phyloP scores from a whole-genome alignment of 2,113 vertebrate species.

The Calidris pygmaea region DNA sequence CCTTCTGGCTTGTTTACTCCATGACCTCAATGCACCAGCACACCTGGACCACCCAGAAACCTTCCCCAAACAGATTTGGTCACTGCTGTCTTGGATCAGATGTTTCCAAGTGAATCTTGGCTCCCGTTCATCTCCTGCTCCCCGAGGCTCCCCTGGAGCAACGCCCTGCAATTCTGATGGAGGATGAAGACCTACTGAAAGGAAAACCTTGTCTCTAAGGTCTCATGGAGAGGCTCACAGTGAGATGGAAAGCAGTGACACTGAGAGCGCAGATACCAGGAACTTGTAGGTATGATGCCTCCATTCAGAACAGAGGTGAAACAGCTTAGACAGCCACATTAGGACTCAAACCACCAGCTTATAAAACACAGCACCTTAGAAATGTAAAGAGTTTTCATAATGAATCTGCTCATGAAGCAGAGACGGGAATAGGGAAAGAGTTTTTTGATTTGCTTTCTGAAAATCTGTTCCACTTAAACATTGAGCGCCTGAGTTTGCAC shows the following conservation, averaged over 20 bases:
- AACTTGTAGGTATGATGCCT: neutral
- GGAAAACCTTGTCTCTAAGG: neutral
- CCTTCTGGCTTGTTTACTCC: neutral
- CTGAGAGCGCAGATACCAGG: neutral
- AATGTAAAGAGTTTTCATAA: neutral
- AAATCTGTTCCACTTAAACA: neutral
- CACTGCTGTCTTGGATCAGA: neutral
- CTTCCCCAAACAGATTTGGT: neutral
- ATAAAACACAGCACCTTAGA: neutral
- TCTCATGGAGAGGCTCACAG: neutral
- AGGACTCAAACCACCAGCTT: neutral
- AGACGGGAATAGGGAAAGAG: neutral
- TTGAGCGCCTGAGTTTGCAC: neutral
- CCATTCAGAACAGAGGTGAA: neutral
- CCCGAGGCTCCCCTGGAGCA: neutral
- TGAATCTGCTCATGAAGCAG: neutral
- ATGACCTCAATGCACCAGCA: neutral
- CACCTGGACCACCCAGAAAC: slow-evolving; percentile 37
- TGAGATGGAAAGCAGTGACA: neutral
- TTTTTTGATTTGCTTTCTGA: neutral
- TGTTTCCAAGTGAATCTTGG: slow-evolving; percentile 20
- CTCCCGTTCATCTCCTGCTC: neutral
- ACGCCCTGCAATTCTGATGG: neutral
- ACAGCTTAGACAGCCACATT: neutral
- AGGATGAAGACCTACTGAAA: neutral